Evolutionary conservation across 1,140 invertebrate species (phyloP), one percentile per base, ranked within the genome.

Genomic region (Brachionus manjavacas): DNA sequence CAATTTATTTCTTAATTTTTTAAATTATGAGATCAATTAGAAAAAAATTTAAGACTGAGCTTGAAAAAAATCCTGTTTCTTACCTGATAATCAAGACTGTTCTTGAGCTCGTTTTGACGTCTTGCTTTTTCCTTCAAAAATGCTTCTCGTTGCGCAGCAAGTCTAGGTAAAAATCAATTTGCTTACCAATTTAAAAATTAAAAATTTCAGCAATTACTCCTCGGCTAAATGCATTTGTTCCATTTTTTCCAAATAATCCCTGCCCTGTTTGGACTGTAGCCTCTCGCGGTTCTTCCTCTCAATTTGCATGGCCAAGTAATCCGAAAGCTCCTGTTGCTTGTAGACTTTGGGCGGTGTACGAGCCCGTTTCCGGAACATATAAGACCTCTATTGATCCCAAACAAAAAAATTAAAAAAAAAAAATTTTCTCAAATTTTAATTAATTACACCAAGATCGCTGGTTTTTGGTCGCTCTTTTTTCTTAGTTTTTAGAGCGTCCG

Each of bases 311-410:
- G n/a, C 35, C 35, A 81, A 68, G 52, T 81, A 81, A 35, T 85
- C 86, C 11, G 86, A 86, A 55, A 89, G 87, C 60, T 88, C 86
- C 39, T 87, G 85, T 83, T 89, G 88, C 85, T 88, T 89, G 49
- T 86, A 84, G 70, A 87, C 86, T 70, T 86, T 85, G 1, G 88
- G 87, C 20, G 89, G 89, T 35, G 89, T 90, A 20, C 89, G 85
- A n/a, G 87, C 88, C 76, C 89, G 70, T 74, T 86, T 86, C 85
- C 87, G 87, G 86, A 90, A 90, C 55, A 90, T 86, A 85, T 88
- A 90, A 11, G 89, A 88, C 84, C 85, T 86, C 88, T 89, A 20
- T 16, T 16, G 0, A 16, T 84, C n/a, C 86, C 86, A 84, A 46
- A 81, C 76, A 68, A 86, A 85, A 43, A 64, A 81, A n/a, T 41